Conservation (phyloP, 2,113 vertebrate species). For the Tychaedon coryphoeus region DNA sequence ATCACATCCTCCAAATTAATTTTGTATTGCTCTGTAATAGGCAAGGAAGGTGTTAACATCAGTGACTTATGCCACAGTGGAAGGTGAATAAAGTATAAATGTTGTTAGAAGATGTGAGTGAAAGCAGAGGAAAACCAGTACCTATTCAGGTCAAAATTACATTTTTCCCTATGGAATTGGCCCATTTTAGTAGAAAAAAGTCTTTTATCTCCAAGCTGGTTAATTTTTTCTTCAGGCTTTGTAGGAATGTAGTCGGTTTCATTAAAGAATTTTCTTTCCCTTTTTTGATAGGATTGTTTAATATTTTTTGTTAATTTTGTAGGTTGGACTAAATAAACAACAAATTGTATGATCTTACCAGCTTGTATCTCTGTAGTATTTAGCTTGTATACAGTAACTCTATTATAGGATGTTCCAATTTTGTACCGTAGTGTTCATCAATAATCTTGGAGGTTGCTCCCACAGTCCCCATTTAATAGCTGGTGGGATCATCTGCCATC, state of each 20-base stretch:
- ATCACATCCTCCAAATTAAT: background rate
- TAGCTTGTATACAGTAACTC: background rate
- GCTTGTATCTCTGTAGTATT: background rate
- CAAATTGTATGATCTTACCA: background rate
- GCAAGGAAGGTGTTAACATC: background rate
- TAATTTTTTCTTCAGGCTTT: background rate
- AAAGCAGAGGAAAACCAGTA: background rate
- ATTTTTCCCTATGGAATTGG: background rate
- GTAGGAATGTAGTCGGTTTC: background rate
- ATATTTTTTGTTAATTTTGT: background rate
- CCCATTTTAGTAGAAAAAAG: background rate
- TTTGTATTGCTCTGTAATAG: background rate
- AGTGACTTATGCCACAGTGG: background rate
- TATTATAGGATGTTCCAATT: background rate
- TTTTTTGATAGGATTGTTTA: background rate
- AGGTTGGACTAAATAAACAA: background rate
- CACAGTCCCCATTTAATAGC: background rate
- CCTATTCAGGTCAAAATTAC: background rate
- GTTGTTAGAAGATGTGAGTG: background rate
- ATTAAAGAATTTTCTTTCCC: background rate
- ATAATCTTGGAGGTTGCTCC: background rate
- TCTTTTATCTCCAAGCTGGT: background rate
- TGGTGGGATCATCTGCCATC: background rate
- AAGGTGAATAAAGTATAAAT: background rate
- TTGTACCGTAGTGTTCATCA: background rate